phyloP scores from a whole-genome alignment of 2,113 vertebrate genomes.

The Pteronura brasiliensis region DNA sequence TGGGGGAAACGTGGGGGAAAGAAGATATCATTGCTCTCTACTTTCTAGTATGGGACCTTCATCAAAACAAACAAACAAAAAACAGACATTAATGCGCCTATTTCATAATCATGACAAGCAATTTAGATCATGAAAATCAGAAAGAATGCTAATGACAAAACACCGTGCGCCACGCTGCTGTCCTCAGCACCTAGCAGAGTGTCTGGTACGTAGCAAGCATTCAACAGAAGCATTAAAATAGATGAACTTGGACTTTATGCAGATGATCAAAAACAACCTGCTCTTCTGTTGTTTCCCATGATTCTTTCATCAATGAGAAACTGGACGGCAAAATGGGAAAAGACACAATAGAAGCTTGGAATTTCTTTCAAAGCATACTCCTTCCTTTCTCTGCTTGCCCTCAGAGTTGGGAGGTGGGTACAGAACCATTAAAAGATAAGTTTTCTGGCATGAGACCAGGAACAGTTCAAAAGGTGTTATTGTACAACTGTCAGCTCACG shows the following conservation, averaged over 20 bases:
- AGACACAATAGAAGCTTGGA: conserved; percentile 19
- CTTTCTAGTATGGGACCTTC: background rate
- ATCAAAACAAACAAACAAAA: background rate
- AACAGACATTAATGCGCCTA: background rate
- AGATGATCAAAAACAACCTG: background rate
- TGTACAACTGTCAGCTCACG: conserved; percentile 47
- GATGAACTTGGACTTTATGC: background rate
- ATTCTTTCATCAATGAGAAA: background rate
- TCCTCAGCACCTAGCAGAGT: background rate
- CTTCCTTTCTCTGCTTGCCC: conserved; percentile 33
- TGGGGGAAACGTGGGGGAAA: too few species aligned
- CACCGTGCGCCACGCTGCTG: background rate
- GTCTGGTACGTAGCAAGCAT: background rate
- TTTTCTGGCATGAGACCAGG: conserved; percentile 46
- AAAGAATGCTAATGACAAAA: background rate
- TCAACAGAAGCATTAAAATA: background rate
- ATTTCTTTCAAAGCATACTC: conserved; percentile 49
- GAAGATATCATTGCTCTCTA: background rate
- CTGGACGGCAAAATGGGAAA: background rate
- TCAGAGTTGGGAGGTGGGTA: background rate
- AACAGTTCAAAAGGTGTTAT: conserved; percentile 48
- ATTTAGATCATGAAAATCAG: background rate
- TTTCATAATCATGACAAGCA: background rate
- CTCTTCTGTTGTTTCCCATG: background rate
- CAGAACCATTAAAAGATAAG: conserved; percentile 52